These are phyloP conservation scores for Catostylus mosaicus DNA, from an alignment of 30 jellyfish, hydroid and myxozoan species.

Conservation along the genomic window DNA sequence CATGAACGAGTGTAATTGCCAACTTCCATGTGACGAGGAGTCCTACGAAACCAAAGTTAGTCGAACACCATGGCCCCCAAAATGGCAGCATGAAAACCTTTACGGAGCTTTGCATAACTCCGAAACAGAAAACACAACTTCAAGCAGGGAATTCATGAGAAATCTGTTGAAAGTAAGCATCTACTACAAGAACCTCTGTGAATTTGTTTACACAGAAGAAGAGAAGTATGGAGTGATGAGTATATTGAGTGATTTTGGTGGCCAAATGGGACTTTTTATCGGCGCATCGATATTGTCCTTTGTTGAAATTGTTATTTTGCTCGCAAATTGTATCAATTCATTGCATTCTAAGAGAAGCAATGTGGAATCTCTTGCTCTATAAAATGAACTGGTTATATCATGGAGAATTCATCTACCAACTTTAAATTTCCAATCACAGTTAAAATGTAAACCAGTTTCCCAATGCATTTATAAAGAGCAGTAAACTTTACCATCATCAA, in stretches of 20 bases:
- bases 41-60: constrained; percentile 24
- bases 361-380: too few relatives aligned
- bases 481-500: too few relatives aligned
- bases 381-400: too few relatives aligned
- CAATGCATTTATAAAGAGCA: too few relatives aligned
- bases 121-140: not conserved
- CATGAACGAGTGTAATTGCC: constrained; percentile 35
- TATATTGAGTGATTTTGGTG: constrained; percentile 54
- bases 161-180: not conserved
- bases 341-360: too few relatives aligned
- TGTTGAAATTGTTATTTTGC: constrained; percentile 49
- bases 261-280: constrained; percentile 69
- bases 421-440: too few relatives aligned
- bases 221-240: constrained; percentile 23
- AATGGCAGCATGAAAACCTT: constrained; percentile 13
- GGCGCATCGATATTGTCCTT: constrained; percentile 62
- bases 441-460: too few relatives aligned
- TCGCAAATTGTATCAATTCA: too few relatives aligned
- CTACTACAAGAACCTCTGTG: constrained; percentile 20
- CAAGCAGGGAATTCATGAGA: not conserved
- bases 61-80: constrained; percentile 59
- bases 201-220: constrained; percentile 17
- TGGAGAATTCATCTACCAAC: too few relatives aligned
- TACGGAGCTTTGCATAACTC: not conserved
- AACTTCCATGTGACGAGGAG: constrained; percentile 37